A percentile compares a stretch with the other conserved stretches of the same genome.
Conservation (phyloP, 2,797 vertebrate genomes). For the Poecilia gillii region DNA sequence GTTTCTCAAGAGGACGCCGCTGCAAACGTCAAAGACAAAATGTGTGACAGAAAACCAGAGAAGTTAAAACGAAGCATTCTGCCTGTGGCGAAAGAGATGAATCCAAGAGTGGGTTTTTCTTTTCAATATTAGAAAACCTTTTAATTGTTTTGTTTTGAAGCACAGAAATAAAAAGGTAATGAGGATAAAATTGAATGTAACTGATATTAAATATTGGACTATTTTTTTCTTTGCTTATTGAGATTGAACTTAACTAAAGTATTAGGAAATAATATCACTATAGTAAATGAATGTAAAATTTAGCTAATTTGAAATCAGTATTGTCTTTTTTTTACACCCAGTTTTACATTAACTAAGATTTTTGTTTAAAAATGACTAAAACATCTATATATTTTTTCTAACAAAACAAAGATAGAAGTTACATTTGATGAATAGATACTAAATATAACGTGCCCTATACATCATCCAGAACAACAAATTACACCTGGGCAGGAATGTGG, state of each 20-base stretch:
- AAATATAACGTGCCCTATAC: background rate
- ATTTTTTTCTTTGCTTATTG: background rate
- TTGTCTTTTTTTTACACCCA: background rate
- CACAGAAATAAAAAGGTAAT: no score
- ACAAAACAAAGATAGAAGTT: background rate
- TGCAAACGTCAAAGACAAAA: conserved; percentile 26
- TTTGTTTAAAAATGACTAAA: no score
- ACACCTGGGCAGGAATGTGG: background rate
- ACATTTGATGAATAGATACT: background rate
- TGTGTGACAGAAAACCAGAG: conserved; percentile 34
- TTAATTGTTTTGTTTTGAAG: no score
- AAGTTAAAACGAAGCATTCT: conserved; percentile 31
- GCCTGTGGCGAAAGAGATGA: background rate
- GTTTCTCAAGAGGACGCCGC: conserved; percentile 36
- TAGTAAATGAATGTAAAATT: background rate
- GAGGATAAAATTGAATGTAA: background rate
- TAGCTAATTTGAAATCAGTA: background rate
- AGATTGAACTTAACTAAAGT: background rate
- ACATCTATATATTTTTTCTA: background rate
- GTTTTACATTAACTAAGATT: background rate
- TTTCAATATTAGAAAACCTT: background rate
- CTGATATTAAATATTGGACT: background rate
- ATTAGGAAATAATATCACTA: background rate
- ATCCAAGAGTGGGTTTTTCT: background rate
- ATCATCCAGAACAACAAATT: background rate